A percentile compares a stretch with the other conserved stretches of the same genome.
These are phyloP conservation scores for Leptogaster cylindrica DNA, from an alignment of 2,888 invertebrate genomes.

Conservation along the genomic window DNA sequence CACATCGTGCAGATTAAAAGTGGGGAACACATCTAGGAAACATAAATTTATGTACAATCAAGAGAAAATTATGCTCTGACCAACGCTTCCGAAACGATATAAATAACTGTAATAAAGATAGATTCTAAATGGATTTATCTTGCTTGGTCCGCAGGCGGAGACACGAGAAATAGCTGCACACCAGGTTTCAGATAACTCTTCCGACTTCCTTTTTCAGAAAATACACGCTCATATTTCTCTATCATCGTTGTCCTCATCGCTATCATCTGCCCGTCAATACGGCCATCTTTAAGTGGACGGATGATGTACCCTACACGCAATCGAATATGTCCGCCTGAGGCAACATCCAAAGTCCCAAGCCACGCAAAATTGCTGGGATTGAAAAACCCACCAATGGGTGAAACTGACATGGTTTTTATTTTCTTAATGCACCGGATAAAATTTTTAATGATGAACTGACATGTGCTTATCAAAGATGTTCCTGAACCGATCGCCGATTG, in stretches of 20 bases:
- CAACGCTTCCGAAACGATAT: slow-evolving; percentile 46
- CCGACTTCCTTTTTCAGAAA: neutral
- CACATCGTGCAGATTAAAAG: slow-evolving; percentile 9
- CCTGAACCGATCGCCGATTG: neutral
- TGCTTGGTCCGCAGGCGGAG: neutral
- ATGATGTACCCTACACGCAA: slow-evolving; percentile 8
- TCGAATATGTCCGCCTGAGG: neutral
- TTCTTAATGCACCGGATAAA: slow-evolving; percentile 51
- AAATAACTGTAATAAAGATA: slow-evolving; percentile 41
- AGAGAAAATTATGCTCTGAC: slow-evolving; percentile 43
- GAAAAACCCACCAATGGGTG: slow-evolving; percentile 40
- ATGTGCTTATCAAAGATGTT: slow-evolving; percentile 47
- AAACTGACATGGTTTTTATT: slow-evolving; percentile 47
- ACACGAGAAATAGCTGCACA: neutral
- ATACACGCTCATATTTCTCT: slow-evolving; percentile 12
- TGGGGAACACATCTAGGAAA: slow-evolving; percentile 14
- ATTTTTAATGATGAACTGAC: slow-evolving; percentile 54
- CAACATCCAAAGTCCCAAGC: neutral
- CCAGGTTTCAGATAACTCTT: neutral
- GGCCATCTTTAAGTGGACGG: neutral
- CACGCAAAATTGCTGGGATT: neutral
- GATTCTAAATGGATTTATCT: slow-evolving; percentile 36
- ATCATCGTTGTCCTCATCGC: neutral
- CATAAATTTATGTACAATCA: slow-evolving; percentile 46
- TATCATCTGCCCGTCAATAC: neutral